These are phyloP conservation scores for Polydrusus cervinus DNA, from an alignment of 2,888 invertebrate species.

Conservation along the genomic window DNA sequence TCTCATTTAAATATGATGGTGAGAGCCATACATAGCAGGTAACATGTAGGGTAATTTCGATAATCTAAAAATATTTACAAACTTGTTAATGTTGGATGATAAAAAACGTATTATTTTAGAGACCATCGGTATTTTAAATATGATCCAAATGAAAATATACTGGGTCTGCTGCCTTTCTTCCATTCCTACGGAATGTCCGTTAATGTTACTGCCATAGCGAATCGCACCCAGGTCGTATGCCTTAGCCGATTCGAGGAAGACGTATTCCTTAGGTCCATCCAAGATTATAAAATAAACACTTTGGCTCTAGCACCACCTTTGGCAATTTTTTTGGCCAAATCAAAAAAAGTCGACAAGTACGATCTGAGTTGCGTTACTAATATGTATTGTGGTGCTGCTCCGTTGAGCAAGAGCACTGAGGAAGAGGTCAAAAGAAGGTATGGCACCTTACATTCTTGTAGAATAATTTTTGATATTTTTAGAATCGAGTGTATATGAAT, in stretches of 20 bases:
- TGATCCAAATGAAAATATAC: conserved; percentile 3
- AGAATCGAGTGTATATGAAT: not conserved
- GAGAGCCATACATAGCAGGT: conserved; percentile 22
- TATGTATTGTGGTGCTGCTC: conserved; percentile 86
- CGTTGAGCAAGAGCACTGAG: conserved; percentile 81
- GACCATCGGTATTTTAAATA: conserved; percentile 38
- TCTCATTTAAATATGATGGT: conserved; percentile 37
- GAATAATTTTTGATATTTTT: too few species aligned
- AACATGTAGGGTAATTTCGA: not conserved
- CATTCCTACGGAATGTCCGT: conserved; percentile 62
- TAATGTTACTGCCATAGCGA: conserved; percentile 56
- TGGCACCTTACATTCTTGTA: not conserved
- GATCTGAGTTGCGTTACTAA: conserved; percentile 81
- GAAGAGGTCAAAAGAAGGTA: conserved; percentile 73
- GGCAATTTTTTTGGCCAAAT: conserved; percentile 86
- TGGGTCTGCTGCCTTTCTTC: conserved; percentile 62
- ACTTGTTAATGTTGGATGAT: too few species aligned
- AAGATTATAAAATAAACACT: conserved; percentile 79
- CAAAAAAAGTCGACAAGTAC: conserved; percentile 82
- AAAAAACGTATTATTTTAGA: conserved; percentile 44
- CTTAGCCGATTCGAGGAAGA: conserved; percentile 67
- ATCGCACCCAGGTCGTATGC: conserved; percentile 57
- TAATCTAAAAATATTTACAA: too few species aligned
- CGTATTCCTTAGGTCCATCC: conserved; percentile 80
- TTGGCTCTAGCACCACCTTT: conserved; percentile 87